Conservation (phyloP, 2,888 invertebrate genomes). For the Automeris io region DNA sequence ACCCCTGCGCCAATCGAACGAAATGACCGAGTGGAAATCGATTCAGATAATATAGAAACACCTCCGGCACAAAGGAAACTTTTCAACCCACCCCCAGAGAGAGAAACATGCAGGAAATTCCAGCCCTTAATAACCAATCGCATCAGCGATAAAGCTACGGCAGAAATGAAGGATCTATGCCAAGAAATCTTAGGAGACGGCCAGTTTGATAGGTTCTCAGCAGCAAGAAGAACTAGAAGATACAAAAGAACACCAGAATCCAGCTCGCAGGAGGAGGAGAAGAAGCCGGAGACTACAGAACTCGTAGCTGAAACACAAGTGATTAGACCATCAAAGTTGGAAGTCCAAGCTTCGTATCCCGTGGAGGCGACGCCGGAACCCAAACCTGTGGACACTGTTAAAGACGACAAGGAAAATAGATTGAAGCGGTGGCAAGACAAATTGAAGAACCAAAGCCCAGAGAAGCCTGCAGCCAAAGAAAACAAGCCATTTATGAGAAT, state of each 20-base stretch:
- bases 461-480: conserved; percentile 64
- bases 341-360: conserved; percentile 72
- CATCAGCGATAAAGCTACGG: conserved; percentile 42
- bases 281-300: conserved; percentile 61
- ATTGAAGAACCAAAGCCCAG: conserved; percentile 76
- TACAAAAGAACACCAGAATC: conserved; percentile 82
- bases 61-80: conserved; percentile 87
- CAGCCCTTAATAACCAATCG: conserved; percentile 47
- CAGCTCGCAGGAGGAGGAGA: conserved; percentile 76
- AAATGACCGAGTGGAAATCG: conserved; percentile 86
- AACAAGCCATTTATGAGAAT: conserved; percentile 66
- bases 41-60: conserved; percentile 93
- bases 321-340: conserved; percentile 67
- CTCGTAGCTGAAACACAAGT: conserved; percentile 74
- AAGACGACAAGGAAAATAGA: conserved; percentile 77
- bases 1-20: conserved; percentile 29
- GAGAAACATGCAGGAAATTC: conserved; percentile 77
- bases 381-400: conserved; percentile 48
- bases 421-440: conserved; percentile 84
- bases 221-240: conserved; percentile 87
- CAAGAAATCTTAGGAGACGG: conserved; percentile 82
- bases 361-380: conserved; percentile 51
- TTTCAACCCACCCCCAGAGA: conserved; percentile 80
- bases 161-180: conserved; percentile 63
- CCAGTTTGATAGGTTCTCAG: conserved; percentile 90